Base-by-base conservation (phyloP, 2,113 vertebrate species). In the Corydoras sp. region DNA sequence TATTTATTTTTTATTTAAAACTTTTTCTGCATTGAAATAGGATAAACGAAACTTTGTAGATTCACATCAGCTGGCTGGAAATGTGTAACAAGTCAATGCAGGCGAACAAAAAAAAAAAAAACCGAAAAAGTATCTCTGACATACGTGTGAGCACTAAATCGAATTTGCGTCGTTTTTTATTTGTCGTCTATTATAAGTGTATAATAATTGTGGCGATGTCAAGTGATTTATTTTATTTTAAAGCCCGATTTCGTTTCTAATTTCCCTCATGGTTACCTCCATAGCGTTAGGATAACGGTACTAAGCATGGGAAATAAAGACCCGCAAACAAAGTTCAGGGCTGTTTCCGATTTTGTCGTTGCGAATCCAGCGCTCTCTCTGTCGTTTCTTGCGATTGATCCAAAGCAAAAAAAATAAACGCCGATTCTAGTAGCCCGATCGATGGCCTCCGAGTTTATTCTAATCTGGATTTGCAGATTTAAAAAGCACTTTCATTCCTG, bases 361-460 rank as follows among this genome's bases (percentile, higher is more conserved):
- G n/a, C n/a, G n/a, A n/a, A n/a, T n/a, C n/a, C n/a, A n/a, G n/a
- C n/a, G n/a, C n/a, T n/a, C 32, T 4, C 32, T 95, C 95, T 94
- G 92, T 92, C n/a, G n/a, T 92, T 91, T 82, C 91, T 92, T 91
- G 83, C 90, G 94, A 96, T 96, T 98, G 95, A 97, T 98, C 92
- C 85, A 91, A 93, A 93, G 92, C 91, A 89, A 95, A 92, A 93
- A 93, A 98, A 98, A 96, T 97, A 93, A 97, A 98, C 95, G 94
- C 97, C 93, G 92, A 91, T 95, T 97, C 93, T 92, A 94, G 87
- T 91, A 85, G 87, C 89, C 43, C 76, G 92, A 95, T 98, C 96
- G 93, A 98, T 97, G 90, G 14, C 3, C 86, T 86, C 85, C 89
- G 87, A 91, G 91, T 93, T 69, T 94, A 92, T 93, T 96, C 93